Evolutionary conservation across 2,888 invertebrate species (phyloP).

Genomic region (Pseudoips prasinana): DNA sequence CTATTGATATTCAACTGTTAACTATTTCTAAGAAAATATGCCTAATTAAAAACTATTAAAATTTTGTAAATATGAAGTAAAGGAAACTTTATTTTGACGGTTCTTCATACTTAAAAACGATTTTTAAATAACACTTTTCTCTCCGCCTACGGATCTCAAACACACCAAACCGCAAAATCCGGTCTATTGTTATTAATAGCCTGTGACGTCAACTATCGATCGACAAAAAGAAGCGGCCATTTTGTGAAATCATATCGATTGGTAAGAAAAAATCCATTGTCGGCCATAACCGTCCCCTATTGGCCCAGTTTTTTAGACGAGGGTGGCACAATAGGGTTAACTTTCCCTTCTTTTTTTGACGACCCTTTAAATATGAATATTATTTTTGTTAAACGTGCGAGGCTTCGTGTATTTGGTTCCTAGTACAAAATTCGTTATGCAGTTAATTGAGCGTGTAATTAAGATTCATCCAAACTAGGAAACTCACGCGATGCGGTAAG

Average conservation of each 20-base stretch:
- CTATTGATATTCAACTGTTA: too few relatives aligned
- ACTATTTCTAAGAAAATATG: too few relatives aligned
- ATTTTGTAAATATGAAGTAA: too few relatives aligned
- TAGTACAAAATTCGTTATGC: constrained; percentile 15
- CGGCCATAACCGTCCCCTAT: constrained; percentile 60
- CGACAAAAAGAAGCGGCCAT: constrained; percentile 59
- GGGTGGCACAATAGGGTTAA: constrained; percentile 66
- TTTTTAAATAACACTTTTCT: too few relatives aligned
- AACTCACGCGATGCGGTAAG: constrained; percentile 28
- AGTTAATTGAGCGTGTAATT: constrained; percentile 31
- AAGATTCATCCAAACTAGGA: constrained; percentile 13
- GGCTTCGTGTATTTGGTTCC: constrained; percentile 31
- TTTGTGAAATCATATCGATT: constrained; percentile 74
- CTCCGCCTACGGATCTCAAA: too few relatives aligned
- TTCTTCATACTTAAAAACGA: too few relatives aligned
- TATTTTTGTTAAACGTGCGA: constrained; percentile 48
- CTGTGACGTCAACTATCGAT: constrained; percentile 36
- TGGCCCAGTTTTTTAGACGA: constrained; percentile 76
- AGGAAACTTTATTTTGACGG: too few relatives aligned
- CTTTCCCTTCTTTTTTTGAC: constrained; percentile 68
- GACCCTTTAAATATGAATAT: constrained; percentile 60
- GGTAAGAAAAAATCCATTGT: constrained; percentile 76
- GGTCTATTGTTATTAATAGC: constrained; percentile 30
- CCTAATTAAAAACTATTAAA: too few relatives aligned
- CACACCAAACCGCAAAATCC: neutral